Conservation (phyloP, 2,797 vertebrate species). For the Notoglanidium macrostoma region DNA sequence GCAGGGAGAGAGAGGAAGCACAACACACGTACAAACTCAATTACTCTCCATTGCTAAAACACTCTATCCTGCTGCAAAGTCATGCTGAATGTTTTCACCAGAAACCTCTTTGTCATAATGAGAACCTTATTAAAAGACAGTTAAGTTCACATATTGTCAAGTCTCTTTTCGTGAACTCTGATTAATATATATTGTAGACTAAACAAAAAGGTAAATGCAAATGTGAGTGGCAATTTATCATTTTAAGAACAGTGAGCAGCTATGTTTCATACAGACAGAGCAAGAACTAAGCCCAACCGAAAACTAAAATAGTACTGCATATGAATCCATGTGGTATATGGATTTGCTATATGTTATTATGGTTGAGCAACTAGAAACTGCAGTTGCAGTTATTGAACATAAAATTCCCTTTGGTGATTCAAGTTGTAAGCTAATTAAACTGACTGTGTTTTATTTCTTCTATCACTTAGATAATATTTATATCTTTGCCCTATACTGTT, state of each 20-base stretch:
- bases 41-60: constrained; percentile 52
- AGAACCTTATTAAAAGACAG: constrained; percentile 42
- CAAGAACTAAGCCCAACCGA: background rate
- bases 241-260: constrained; percentile 11
- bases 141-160: constrained; percentile 41
- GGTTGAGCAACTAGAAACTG: background rate
- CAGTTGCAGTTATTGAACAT: constrained; percentile 17
- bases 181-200: constrained; percentile 15
- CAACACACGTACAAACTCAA: constrained; percentile 66
- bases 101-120: constrained; percentile 40
- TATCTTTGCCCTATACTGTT: constrained; percentile 37
- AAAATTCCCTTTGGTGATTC: constrained; percentile 32
- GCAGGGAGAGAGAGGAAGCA: constrained; percentile 49
- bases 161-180: constrained; percentile 18
- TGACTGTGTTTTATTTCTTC: constrained; percentile 20
- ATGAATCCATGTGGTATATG: background rate
- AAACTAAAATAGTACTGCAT: background rate
- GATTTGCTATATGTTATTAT: constrained; percentile 2
- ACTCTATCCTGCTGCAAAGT: constrained; percentile 47
- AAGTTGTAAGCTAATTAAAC: constrained; percentile 35
- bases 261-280: constrained; percentile 3
- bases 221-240: constrained; percentile 28
- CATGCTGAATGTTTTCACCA: constrained; percentile 26
- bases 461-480: constrained; percentile 29
- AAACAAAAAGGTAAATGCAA: constrained; percentile 41